A percentile compares a stretch with the other conserved stretches of the same genome.
Evolutionary conservation across 2,888 invertebrate genomes (phyloP).

Genomic region (Danaus chrysippus): DNA sequence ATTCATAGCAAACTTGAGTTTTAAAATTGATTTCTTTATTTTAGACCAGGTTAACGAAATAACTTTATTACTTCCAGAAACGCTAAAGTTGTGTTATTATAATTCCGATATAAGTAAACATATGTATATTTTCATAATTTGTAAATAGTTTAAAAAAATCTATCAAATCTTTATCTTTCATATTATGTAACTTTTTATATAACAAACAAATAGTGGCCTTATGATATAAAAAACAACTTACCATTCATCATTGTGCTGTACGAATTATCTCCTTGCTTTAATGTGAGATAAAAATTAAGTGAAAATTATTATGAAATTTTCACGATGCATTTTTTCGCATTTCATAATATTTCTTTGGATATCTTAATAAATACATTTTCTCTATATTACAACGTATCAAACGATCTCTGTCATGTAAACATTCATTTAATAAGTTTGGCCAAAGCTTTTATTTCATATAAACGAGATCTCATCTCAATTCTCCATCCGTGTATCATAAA

Average conservation of each 20-base stretch:
- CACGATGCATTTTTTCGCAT: conserved; percentile 39
- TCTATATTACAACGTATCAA: not conserved
- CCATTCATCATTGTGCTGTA: conserved; percentile 52
- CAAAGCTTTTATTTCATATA: not conserved
- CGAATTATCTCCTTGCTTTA: not conserved
- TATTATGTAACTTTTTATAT: too few species aligned
- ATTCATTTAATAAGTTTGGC: not conserved
- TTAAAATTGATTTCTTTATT: too few species aligned
- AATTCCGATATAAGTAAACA: too few species aligned
- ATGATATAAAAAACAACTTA: conserved; percentile 41
- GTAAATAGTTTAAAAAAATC: too few species aligned
- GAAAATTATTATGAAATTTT: conserved; percentile 61
- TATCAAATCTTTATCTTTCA: too few species aligned
- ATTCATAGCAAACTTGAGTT: too few species aligned
- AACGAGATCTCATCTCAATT: conserved; percentile 25
- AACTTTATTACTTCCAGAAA: too few species aligned
- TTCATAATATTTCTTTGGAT: conserved; percentile 15
- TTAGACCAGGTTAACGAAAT: too few species aligned
- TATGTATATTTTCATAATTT: too few species aligned
- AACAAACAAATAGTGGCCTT: too few species aligned
- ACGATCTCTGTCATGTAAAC: not conserved
- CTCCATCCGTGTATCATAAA: conserved; percentile 9
- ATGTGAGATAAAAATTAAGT: conserved; percentile 18
- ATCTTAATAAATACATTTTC: conserved; percentile 21
- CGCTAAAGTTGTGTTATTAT: too few species aligned